Evolutionary conservation across 1,140 invertebrate species (phyloP).

Genomic region (Ips nitidus): DNA sequence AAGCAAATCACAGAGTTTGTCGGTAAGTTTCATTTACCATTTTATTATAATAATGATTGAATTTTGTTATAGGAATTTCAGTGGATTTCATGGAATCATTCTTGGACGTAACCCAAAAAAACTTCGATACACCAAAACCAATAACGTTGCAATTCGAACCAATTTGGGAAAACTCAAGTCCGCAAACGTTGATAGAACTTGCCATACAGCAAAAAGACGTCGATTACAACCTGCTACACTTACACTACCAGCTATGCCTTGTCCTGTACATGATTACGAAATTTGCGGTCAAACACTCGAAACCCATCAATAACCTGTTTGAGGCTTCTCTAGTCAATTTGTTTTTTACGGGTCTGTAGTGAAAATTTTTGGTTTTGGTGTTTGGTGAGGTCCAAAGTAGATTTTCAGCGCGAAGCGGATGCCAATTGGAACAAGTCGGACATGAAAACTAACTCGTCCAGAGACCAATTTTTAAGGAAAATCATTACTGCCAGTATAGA

Average conservation of each 20-base stretch:
- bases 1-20: conserved; percentile 69
- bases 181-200: conserved; percentile 68
- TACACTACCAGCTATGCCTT: conserved; percentile 76
- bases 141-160: conserved; percentile 64
- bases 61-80: conserved; percentile 50
- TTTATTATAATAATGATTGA: neutral
- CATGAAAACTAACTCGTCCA: conserved; percentile 42
- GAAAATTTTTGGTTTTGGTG: neutral
- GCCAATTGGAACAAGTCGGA: conserved; percentile 45
- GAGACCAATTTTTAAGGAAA: conserved; percentile 66
- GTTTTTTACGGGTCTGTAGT: conserved; percentile 39
- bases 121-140: conserved; percentile 53
- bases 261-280: conserved; percentile 76
- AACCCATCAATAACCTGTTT: conserved; percentile 75
- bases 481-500: conserved; percentile 67
- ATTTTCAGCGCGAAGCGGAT: conserved; percentile 43
- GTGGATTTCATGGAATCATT: conserved; percentile 76
- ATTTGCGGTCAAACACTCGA: conserved; percentile 74
- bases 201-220: conserved; percentile 73
- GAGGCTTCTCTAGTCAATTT: conserved; percentile 63
- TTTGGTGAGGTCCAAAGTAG: conserved; percentile 11
- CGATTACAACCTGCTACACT: conserved; percentile 73
- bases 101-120: conserved; percentile 61
- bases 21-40: conserved; percentile 42
- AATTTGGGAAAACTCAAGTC: conserved; percentile 66